Conservation (phyloP, 2,797 vertebrate genomes). For the Bryconaethiops microstoma region DNA sequence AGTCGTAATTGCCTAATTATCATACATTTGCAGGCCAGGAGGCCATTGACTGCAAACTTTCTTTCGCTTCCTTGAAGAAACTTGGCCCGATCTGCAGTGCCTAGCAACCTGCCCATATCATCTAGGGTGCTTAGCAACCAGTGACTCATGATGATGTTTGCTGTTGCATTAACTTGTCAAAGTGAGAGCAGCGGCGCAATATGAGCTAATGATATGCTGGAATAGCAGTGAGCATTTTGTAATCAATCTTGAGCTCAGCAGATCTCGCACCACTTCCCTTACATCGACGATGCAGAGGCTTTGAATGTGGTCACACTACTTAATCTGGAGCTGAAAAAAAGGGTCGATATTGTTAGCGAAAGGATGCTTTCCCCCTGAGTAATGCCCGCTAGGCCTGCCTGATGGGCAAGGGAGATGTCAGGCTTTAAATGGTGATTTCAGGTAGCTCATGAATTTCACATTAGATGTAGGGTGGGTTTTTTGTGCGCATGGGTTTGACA, state of each 20-base stretch:
- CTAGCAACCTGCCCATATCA: constrained; percentile 48
- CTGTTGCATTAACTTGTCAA: constrained; percentile 44
- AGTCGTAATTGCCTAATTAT: constrained; percentile 30
- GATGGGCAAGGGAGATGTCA: constrained; percentile 1
- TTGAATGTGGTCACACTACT: background rate
- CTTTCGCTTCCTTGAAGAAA: constrained; percentile 28
- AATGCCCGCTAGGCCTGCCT: background rate
- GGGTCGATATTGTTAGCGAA: constrained; percentile 23
- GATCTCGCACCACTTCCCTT: constrained; percentile 5
- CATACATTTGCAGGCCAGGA: constrained; percentile 6
- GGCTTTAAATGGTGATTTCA: constrained; percentile 8
- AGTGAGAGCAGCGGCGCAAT: background rate
- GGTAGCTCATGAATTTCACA: background rate
- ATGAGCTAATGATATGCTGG: constrained; percentile 40
- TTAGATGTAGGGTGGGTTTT: background rate
- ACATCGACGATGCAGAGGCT: constrained; percentile 1
- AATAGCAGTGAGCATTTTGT: constrained; percentile 37
- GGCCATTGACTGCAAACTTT: constrained; percentile 19
- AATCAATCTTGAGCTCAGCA: constrained; percentile 45
- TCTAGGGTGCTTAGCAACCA: constrained; percentile 41
- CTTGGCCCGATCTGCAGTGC: constrained; percentile 19
- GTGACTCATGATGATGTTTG: constrained; percentile 46
- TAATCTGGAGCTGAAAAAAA: background rate
- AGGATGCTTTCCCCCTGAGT: constrained; percentile 1
- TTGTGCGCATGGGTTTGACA: background rate